Percentiles rank a stretch among this genome's conserved stretches.
These are phyloP conservation scores for Deroptyus accipitrinus DNA, from an alignment of 2,113 vertebrate genomes.

Conservation along the genomic window DNA sequence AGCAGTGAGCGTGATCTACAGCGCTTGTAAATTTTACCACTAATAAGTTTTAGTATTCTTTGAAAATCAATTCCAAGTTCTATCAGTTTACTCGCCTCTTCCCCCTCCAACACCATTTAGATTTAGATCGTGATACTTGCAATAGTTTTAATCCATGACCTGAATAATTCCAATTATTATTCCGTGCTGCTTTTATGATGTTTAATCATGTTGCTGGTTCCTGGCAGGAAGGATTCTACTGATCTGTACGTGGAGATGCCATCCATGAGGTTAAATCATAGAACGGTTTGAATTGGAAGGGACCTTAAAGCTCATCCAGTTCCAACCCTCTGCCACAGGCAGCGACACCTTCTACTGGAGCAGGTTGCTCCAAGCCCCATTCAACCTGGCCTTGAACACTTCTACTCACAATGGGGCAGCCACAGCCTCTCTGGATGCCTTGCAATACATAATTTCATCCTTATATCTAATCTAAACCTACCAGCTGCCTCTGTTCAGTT, in stretches of 20 bases:
- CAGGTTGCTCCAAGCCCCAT: neutral
- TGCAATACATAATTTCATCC: neutral
- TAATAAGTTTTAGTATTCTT: conserved; percentile 57
- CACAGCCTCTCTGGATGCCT: neutral
- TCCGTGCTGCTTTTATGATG: neutral
- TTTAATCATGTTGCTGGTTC: neutral
- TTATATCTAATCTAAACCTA: neutral
- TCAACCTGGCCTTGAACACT: neutral
- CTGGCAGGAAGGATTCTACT: neutral
- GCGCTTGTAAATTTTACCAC: conserved; percentile 26
- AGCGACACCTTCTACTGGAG: neutral
- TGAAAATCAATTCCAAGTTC: conserved; percentile 53
- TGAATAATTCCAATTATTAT: conserved; percentile 47
- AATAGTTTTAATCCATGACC: conserved; percentile 42
- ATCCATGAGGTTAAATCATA: neutral
- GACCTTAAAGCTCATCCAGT: neutral
- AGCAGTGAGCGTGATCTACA: neutral
- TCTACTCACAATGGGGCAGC: neutral
- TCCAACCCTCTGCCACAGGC: neutral
- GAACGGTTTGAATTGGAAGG: neutral
- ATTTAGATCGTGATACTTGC: conserved; percentile 4
- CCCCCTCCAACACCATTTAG: neutral
- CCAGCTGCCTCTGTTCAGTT: neutral
- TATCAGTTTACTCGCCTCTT: neutral
- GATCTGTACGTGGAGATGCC: neutral